Conservation (phyloP, 2,797 vertebrate species). For the Liasis olivaceus region DNA sequence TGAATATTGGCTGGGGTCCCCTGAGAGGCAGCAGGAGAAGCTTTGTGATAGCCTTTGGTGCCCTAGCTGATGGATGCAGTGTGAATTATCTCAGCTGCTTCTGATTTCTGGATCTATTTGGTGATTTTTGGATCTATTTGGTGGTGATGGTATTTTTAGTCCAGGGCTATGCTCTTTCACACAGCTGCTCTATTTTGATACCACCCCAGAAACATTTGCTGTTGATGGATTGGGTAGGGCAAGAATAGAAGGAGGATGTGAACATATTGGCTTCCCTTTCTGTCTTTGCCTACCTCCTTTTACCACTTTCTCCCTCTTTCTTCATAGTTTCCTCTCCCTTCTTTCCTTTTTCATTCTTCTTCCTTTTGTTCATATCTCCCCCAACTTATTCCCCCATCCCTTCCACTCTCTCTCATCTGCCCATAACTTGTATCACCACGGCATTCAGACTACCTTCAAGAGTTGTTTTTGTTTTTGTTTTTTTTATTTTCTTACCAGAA, state of each 20-base stretch:
- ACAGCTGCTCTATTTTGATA: neutral
- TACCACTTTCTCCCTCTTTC: neutral
- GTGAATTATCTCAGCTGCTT: neutral
- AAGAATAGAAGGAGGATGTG: neutral
- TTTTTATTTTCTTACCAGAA: neutral
- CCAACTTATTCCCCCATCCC: no score
- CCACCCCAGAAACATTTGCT: neutral
- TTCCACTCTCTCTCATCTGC: neutral
- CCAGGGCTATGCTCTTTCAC: neutral
- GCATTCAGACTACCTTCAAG: neutral
- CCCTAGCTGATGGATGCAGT: neutral
- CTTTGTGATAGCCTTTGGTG: neutral
- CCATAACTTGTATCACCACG: no score
- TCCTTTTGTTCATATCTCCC: neutral
- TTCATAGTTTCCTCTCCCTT: neutral
- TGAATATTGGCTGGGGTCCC: neutral
- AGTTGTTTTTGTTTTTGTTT: neutral
- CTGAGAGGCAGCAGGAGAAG: neutral
- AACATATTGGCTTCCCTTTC: neutral
- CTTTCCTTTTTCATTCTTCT: neutral
- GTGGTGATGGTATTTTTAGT: neutral
- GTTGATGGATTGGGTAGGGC: neutral
- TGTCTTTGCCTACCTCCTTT: neutral
- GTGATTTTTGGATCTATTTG: neutral
- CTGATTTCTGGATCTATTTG: neutral